These are phyloP conservation scores for Archocentrus centrarchus DNA, from an alignment of 2,113 vertebrate species.

Conservation along the genomic window DNA sequence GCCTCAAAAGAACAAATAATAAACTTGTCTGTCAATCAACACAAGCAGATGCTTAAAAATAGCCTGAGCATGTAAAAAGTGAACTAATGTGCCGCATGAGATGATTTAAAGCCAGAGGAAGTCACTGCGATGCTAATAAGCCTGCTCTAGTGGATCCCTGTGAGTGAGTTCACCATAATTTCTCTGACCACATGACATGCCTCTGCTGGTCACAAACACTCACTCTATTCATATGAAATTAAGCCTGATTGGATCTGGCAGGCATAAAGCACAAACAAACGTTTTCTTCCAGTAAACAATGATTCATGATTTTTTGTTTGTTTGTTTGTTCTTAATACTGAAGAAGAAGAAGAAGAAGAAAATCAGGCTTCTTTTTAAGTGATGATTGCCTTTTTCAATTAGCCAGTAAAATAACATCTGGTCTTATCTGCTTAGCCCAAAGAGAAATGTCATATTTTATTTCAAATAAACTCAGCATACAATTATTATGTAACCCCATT, in stretches of 20 bases:
- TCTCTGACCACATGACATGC: conserved; percentile 25
- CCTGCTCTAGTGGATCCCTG: neutral
- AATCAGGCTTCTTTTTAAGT: neutral
- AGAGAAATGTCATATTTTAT: neutral
- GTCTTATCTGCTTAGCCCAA: neutral
- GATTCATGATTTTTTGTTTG: neutral
- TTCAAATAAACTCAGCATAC: neutral
- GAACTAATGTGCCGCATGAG: neutral
- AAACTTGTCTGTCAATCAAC: neutral
- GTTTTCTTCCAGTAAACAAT: neutral
- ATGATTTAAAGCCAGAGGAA: neutral
- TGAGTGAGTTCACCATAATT: conserved; percentile 16
- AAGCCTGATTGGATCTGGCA: neutral
- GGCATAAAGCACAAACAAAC: neutral
- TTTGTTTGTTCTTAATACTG: neutral
- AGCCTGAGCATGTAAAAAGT: neutral
- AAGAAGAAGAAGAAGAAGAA: neutral
- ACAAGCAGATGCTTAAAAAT: neutral
- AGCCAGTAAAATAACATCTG: neutral
- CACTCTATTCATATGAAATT: conserved; percentile 14
- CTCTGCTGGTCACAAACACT: conserved; percentile 32
- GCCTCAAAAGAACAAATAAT: neutral
- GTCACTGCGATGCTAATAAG: conserved; percentile 16
- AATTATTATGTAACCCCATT: neutral
- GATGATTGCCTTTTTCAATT: neutral